Base-by-base conservation (phyloP, 2,888 invertebrate genomes). In the Drosophila infuscata region DNA sequence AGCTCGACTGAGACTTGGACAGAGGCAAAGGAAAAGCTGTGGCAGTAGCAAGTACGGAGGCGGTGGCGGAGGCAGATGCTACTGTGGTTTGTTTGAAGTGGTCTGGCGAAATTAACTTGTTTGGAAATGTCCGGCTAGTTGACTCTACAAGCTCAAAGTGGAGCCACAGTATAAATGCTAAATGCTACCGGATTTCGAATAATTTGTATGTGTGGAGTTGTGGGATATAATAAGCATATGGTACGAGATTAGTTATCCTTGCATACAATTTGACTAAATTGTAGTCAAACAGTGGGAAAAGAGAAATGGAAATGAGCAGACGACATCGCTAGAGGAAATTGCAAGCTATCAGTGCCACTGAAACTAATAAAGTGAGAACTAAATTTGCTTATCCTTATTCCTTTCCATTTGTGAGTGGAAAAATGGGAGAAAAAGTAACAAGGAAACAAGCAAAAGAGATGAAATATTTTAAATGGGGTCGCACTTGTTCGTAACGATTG, bases 21-120 rank as follows among this genome's bases (percentile, higher is more conserved):
- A 11, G n/a, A 36, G 46, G 46, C 20, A 35, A 3, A 15, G 1
- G 9, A 36, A 25, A 7, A 15, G 15, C 6, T 3, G 15, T 2
- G 15, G 2, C 36, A 36, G 15, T 15, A 5, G 36, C 36, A 36
- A 36, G 6, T 15, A 6, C 15, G 36, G 20, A 25, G 20, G 20
- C 20, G 20, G 20, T 25, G 20, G 20, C 20, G 20, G 52, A 30
- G 7, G 29, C 38, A 43, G 20, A 35, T 71, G 61, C 29, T 65
- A 9, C 29, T 65, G 52, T 65, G 67, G 78, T 60, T 25, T 53
- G 43, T 51, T 78, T 80, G 64, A 78, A 59, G 80, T 80, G 61
- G 71, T 68, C 30, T 68, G 20, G 20, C 48, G 6, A 71, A 80
- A 72, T 81, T 56, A 76, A 65, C 65, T 65, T 65, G 65, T 72